Base-by-base conservation (phyloP, 1,140 invertebrate species). In the Bombus confusus region DNA sequence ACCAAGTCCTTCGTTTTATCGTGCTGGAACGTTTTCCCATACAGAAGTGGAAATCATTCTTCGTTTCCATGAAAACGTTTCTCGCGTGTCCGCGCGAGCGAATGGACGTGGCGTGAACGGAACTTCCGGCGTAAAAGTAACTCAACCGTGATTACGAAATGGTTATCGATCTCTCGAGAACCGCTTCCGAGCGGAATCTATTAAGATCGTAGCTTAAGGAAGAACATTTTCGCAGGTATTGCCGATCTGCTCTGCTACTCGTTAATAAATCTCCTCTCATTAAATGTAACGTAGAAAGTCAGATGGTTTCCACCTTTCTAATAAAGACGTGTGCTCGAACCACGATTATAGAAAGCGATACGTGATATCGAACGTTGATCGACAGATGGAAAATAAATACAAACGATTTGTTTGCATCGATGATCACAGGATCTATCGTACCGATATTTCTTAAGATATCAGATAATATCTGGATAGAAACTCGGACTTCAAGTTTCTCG, bases 221-320 rank as follows among this genome's bases (percentile, higher is more conserved):
- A 84, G 75, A 80, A 87, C 28, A 10, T 66, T 87, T 57, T n/a
- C 18, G 18, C 47, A 5, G 47, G 47, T 52, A 52, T 22, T 52
- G 47, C 47, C 69, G 37, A 47, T 79, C 41, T 75, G 31, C 1
- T 71, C 34, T 39, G 59, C 57, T 81, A 57, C 39, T 34, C 10
- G 34, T 66, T 83, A 76, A 47, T 34, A 18, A 64, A 71, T 76
- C 68, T 77, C 15, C 22, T 82, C 69, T 59, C 57, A 80, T 78
- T 85, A 80, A 66, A 62, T 22, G 41, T 37, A 39, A 73, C 64
- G 68, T 87, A 85, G 89, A 90, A 90, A 90, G 88, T 68, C 6
- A n/a, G 78, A 86, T 74, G 71, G 83, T 90, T 90, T 91, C 84
- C 84, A 77, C 83, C 88, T 88, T 79, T 89, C 90, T 78, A 86